Evolutionary conservation across 1,140 invertebrate species (phyloP).

Genomic region (Copidosoma floridanum): DNA sequence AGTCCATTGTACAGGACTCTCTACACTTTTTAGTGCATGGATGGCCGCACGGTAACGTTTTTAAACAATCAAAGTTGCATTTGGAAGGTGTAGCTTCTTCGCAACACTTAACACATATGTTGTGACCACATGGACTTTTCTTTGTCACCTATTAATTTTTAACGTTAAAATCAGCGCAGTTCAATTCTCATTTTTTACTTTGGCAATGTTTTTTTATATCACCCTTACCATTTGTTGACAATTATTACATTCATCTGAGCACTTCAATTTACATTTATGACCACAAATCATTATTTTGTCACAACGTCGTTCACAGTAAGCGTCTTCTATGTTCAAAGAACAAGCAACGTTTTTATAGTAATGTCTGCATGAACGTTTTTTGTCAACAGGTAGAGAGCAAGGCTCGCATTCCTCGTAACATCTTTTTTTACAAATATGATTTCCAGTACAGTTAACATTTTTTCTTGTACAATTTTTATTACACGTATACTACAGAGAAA

Average conservation of each 20-base stretch:
- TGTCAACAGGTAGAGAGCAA: no score
- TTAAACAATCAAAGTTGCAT: not conserved
- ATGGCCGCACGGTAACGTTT: slow-evolving; percentile 1
- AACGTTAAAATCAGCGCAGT: not conserved
- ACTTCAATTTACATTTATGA: not conserved
- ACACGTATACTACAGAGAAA: no score
- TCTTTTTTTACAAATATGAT: no score
- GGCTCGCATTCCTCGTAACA: no score
- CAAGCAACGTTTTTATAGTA: no score
- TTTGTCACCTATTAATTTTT: slow-evolving; percentile 1
- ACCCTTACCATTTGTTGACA: no score
- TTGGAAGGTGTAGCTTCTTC: not conserved
- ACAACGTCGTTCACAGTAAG: no score
- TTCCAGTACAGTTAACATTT: no score
- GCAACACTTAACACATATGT: not conserved
- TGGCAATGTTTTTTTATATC: not conserved
- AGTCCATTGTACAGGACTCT: not conserved
- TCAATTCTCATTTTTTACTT: not conserved
- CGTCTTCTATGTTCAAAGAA: no score
- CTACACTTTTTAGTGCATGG: not conserved
- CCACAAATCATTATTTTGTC: not conserved
- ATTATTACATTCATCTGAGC: not conserved
- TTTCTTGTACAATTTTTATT: no score
- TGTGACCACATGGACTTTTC: slow-evolving; percentile 6
- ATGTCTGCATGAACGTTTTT: no score